phyloP scores from a whole-genome alignment of 2,113 vertebrate genomes.

The Macrotis lagotis region DNA sequence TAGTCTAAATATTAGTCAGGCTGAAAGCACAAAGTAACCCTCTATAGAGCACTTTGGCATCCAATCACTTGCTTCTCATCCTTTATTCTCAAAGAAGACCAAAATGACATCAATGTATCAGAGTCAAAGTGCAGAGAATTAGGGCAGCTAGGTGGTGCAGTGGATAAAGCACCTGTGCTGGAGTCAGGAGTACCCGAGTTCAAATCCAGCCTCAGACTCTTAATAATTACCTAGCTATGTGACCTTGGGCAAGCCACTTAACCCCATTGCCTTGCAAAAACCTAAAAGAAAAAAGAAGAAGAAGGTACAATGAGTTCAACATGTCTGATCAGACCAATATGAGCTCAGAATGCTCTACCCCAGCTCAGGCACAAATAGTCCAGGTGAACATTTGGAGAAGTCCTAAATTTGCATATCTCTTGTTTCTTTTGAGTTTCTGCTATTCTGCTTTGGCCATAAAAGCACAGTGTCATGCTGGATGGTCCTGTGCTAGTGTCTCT shows the following conservation, averaged over 20 bases:
- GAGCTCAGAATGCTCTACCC: not conserved
- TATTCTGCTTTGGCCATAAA: not conserved
- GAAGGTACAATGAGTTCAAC: not conserved
- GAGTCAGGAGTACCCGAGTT: no score
- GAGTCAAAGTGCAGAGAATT: no score
- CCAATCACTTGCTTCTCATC: not conserved
- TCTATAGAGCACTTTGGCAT: not conserved
- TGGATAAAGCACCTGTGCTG: no score
- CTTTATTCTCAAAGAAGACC: not conserved
- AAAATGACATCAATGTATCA: not conserved
- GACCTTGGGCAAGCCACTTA: no score
- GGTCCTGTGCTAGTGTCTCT: no score
- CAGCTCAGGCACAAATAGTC: not conserved
- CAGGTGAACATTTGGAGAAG: not conserved
- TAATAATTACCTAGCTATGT: no score
- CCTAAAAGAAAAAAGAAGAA: no score
- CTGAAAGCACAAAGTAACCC: not conserved
- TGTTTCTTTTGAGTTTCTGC: not conserved
- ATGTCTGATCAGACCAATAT: not conserved
- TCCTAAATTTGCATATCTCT: not conserved
- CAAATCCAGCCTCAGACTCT: no score
- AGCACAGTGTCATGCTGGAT: not conserved
- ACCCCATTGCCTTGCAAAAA: no score
- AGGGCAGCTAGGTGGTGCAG: no score
- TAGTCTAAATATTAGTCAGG: not conserved